Evolutionary conservation across 2,113 vertebrate species (phyloP), one percentile per base, ranked within the genome.

Genomic region (Pomatostomus ruficeps): DNA sequence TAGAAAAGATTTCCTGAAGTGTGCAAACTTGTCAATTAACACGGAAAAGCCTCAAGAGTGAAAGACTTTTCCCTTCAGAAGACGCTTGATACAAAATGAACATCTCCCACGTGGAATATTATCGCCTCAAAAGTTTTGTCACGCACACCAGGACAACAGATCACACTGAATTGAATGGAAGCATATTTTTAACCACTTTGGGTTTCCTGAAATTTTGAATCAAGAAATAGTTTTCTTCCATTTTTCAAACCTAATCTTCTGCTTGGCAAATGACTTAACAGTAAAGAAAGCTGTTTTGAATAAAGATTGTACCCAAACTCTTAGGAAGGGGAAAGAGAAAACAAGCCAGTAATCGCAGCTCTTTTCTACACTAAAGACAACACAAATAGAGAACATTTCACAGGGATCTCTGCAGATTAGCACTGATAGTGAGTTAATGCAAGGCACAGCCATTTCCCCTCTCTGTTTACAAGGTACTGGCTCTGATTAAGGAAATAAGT

Each of bases 71-170:
- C 19, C 17, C 19, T n/a, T 48, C n/a, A 74, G 33, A 88, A 59
- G 46, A 54, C 24, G 35, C 4, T 2, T n/a, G 28, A 73, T 38
- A 35, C 6, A 48, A 85, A 76, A 29, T 3, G 0, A 85, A 66
- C 18, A 46, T 16, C 21, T 91, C 31, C 36, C 2, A 1, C 0
- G 0, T 11, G 48, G 24, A 78, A 54, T 31, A 40, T 14, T 28
- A 23, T 26, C 21, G 49, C 15, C 31, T 89, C 15, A 14, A 5
- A 81, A 52, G 28, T 65, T 58, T 59, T 3, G 2, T 46, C 45
- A 33, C 13, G 48, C 29, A 42, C 10, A 19, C 3, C 35, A 75
- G 40, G 22, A 43, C 68, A 78, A 33, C 0, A 16, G 12, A 40
- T 23, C 8, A 51, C 19, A n/a, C 2, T 10, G 43, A 49, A 33